Conservation (phyloP, 37 sponge, comb jelly and placozoan species). For the Mnemiopsis leidyi region DNA sequence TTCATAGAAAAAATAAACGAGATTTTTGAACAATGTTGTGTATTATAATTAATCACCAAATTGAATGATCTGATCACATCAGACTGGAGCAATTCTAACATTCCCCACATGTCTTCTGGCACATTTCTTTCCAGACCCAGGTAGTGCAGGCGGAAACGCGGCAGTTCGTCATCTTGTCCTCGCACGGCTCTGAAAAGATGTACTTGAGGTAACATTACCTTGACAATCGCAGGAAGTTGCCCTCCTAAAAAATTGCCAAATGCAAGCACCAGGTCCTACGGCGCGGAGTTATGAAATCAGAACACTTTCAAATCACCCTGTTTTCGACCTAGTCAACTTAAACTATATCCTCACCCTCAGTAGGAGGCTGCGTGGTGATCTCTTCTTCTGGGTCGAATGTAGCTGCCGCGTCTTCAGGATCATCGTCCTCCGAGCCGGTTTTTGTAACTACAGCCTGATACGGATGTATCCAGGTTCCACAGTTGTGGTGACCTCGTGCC, state of each 20-base stretch:
- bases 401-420: not conserved
- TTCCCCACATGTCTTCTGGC: not conserved
- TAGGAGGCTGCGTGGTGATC: slow-evolving; percentile 2
- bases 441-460: not conserved
- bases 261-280: no score
- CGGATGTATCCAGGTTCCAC: slow-evolving; percentile 1
- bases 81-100: no score
- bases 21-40: no score
- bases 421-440: not conserved
- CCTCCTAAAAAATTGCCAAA: no score
- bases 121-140: not conserved
- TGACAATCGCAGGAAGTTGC: no score
- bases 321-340: no score
- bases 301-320: no score
- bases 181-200: slow-evolving; percentile 1
- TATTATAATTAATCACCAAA: no score
- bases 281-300: no score
- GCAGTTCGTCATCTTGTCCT: not conserved
- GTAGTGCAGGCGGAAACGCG: not conserved
- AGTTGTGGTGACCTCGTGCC: slow-evolving; percentile 38
- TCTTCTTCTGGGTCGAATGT: not conserved
- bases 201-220: no score
- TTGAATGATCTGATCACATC: no score
- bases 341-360: slow-evolving; percentile 28
- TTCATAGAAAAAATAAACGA: no score